Evolutionary conservation across 1,140 invertebrate genomes (phyloP).

Genomic region (Artemia franciscana): DNA sequence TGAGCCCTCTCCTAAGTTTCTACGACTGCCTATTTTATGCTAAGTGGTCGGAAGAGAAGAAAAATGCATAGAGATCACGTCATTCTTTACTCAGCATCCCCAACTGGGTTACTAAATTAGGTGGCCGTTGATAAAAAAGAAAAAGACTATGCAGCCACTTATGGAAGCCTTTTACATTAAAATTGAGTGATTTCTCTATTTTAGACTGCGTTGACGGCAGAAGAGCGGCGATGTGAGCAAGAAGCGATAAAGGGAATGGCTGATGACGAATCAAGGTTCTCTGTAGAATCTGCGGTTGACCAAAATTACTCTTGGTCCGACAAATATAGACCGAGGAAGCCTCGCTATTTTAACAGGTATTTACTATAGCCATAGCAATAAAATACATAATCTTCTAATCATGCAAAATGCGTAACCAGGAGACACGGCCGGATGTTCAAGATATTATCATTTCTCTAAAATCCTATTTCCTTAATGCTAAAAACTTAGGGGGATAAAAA

Average conservation of each 20-base stretch:
- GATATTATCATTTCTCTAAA: not conserved
- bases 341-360: slow-evolving; percentile 80
- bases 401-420: not conserved
- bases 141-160: too few relatives aligned
- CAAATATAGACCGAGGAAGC: slow-evolving; percentile 90
- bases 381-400: not conserved
- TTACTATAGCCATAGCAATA: slow-evolving; percentile 22
- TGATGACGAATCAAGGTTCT: slow-evolving; percentile 71
- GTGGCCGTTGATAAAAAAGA: too few relatives aligned
- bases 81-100: too few relatives aligned
- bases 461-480: too few relatives aligned
- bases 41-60: slow-evolving; percentile 3
- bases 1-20: too few relatives aligned
- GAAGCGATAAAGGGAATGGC: slow-evolving; percentile 74
- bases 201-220: slow-evolving; percentile 19
- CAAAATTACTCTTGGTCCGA: slow-evolving; percentile 89
- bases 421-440: not conserved
- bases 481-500: too few relatives aligned
- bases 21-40: not conserved
- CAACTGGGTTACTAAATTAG: too few relatives aligned
- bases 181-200: too few relatives aligned
- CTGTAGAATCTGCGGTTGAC: slow-evolving; percentile 64
- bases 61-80: too few relatives aligned
- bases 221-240: slow-evolving; percentile 31
- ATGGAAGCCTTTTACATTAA: too few relatives aligned